A percentile compares a stretch with the other conserved stretches of the same genome.
phyloP scores from a whole-genome alignment of 2,888 invertebrate species.

The Drosophila mettleri region DNA sequence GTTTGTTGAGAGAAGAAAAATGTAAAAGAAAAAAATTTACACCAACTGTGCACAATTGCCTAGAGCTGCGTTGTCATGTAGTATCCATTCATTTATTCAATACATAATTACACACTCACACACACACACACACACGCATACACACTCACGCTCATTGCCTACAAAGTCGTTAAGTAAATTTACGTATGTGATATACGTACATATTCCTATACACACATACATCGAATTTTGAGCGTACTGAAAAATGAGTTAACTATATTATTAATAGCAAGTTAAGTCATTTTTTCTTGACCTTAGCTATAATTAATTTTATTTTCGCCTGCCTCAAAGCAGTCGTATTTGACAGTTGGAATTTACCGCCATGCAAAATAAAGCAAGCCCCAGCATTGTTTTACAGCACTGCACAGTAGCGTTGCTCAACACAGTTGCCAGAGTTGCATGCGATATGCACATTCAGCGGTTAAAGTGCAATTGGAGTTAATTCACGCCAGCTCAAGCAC shows the following conservation, averaged over 20 bases:
- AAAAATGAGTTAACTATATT: background rate
- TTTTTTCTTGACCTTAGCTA: background rate
- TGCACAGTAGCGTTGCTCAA: constrained; percentile 10
- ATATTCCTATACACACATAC: no score
- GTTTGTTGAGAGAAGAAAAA: constrained; percentile 10
- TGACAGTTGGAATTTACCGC: constrained; percentile 34
- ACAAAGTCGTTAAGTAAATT: background rate
- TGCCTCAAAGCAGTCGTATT: background rate
- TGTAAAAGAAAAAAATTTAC: background rate
- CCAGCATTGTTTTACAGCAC: constrained; percentile 18
- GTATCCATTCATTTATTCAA: constrained; percentile 47
- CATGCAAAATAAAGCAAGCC: background rate
- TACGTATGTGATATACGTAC: background rate
- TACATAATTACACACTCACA: constrained; percentile 39
- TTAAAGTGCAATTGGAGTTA: constrained; percentile 4
- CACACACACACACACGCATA: background rate
- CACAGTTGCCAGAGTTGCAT: constrained; percentile 39
- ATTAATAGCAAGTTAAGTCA: background rate
- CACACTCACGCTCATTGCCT: background rate
- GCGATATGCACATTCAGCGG: background rate
- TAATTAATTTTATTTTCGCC: background rate
- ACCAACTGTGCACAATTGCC: constrained; percentile 36
- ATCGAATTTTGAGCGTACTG: background rate
- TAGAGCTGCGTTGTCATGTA: constrained; percentile 34
- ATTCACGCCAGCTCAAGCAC: background rate